Percentiles rank a stretch among this genome's conserved stretches.
Evolutionary conservation across 2,797 vertebrate genomes (phyloP).

Genomic region (Aldrovandia affinis): DNA sequence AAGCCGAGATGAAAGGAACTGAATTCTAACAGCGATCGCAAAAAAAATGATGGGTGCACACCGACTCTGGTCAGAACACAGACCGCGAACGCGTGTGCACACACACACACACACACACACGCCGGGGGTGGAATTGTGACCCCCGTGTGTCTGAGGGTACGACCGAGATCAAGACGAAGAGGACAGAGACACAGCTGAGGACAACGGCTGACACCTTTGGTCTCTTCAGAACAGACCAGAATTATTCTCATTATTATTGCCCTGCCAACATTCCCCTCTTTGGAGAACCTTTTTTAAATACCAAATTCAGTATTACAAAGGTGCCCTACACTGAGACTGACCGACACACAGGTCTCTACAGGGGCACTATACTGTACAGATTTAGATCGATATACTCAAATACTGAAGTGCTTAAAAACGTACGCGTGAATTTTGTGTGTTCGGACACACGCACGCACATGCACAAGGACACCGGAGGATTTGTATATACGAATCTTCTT

Average conservation of each 20-base stretch:
- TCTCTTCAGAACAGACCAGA: neutral
- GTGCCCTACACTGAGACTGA: neutral
- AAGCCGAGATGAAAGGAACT: constrained; percentile 35
- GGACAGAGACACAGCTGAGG: neutral
- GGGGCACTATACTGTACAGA: neutral
- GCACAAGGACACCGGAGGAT: no score
- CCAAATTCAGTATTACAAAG: neutral
- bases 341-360: neutral
- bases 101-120: neutral
- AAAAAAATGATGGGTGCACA: neutral
- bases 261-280: neutral
- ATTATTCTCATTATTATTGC: neutral
- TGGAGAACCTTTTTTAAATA: neutral
- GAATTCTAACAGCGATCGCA: constrained; percentile 54
- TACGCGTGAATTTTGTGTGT: no score
- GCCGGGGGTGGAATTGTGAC: neutral
- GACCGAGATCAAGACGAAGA: neutral
- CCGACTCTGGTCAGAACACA: no score
- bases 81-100: neutral
- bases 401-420: neutral
- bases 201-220: neutral
- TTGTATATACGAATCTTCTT: no score
- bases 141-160: neutral
- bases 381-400: neutral
- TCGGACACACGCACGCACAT: no score